Conservation (phyloP, 2,888 invertebrate species). For the Cryptosula pallasiana region DNA sequence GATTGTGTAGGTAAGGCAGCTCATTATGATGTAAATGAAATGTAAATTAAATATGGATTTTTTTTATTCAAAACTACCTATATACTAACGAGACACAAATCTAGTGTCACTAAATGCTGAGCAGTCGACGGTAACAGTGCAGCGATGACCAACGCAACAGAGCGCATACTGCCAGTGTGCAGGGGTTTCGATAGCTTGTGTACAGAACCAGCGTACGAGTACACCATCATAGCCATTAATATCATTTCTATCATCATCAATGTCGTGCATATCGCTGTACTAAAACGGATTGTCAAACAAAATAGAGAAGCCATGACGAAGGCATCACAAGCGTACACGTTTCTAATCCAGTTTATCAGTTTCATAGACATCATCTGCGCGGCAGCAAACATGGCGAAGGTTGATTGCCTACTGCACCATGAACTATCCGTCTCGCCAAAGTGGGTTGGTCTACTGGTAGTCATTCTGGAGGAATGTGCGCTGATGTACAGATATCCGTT, state of each 20-base stretch:
- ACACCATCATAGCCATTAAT: not conserved
- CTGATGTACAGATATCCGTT: not conserved
- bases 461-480: not conserved
- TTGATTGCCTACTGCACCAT: not conserved
- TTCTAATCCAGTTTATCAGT: not conserved
- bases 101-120: no score
- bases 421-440: not conserved
- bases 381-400: not conserved
- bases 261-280: not conserved
- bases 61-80: no score
- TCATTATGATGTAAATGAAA: no score
- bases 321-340: not conserved
- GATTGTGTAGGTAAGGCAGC: no score
- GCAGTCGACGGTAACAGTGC: no score
- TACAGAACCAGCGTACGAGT: not conserved
- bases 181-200: not conserved
- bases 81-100: no score
- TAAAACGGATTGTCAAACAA: not conserved
- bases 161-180: slow-evolving; percentile 2
- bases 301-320: not conserved
- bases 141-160: no score
- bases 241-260: not conserved
- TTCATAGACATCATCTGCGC: not conserved
- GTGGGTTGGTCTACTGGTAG: not conserved
- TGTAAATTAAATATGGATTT: no score